Evolutionary conservation across 2,888 invertebrate genomes (phyloP), one percentile per base, ranked within the genome.

Genomic region (Apodemia duryi): DNA sequence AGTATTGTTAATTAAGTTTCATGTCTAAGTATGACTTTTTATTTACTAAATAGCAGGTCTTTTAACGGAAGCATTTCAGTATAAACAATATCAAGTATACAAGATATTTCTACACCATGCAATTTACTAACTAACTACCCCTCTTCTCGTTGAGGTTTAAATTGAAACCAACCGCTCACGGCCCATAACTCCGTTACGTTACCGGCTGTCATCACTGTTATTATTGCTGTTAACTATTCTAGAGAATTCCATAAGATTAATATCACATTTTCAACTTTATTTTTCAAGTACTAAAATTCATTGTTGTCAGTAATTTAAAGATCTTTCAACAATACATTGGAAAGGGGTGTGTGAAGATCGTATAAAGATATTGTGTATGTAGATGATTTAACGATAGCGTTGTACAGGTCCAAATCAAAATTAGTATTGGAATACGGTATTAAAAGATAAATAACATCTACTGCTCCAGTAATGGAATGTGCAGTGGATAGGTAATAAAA

Each of bases 121-220:
- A 82, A 84, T 83, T 84, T 82, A 80, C 69, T 74, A 66, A 73
- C 72, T 76, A 78, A 76, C 77, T 70, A 74, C 72, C 71, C 73
- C 72, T 70, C 74, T 74, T 73, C 74, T 73, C 73, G 65, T 67
- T 64, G 72, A 71, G 67, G 67, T 63, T 78, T 82, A 83, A 74
- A 83, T 84, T 83, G 83, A 83, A 83, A 82, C 79, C 72, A 75
- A 77, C 74, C 70, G 76, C 72, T 79, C 77, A 77, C 78, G 74
- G 74, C 70, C 71, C 78, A 76, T 82, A 81, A 80, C 80, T 83
- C 79, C 79, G 78, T 77, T 77, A 77, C 67, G 67, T 67, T 63
- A 72, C 73, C 72, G 65, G 70, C 75, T 79, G 79, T 80, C 78
- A 73, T 76, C 78, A 70, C 63, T 69, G 71, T 73, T 73, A 75